Conservation (phyloP, 2,113 vertebrate species). For the Thinocorus orbignyianus region DNA sequence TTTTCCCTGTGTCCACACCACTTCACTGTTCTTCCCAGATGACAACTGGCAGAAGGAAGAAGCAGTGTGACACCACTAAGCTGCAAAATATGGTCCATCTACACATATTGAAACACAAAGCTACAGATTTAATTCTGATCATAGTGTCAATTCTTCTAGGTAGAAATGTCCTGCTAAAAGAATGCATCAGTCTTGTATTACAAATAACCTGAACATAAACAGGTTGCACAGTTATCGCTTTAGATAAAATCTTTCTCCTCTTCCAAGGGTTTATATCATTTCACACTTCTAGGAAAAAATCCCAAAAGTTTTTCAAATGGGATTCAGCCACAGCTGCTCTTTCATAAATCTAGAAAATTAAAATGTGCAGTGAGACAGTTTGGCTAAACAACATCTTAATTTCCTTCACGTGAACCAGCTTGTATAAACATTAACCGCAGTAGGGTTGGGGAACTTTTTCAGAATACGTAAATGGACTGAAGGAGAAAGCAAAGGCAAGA, state of each 20-base stretch:
- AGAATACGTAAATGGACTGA: neutral
- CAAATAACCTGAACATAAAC: neutral
- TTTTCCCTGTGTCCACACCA: neutral
- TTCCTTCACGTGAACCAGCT: constrained; percentile 48
- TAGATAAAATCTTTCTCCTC: neutral
- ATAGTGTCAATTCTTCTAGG: neutral
- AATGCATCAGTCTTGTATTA: neutral
- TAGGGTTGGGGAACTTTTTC: neutral
- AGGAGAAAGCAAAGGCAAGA: neutral
- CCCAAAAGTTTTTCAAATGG: constrained; percentile 22
- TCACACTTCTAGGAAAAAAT: constrained; percentile 3
- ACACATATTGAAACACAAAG: neutral
- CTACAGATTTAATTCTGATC: neutral
- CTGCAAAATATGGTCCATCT: neutral
- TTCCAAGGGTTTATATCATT: constrained; percentile 38
- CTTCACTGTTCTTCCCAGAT: neutral
- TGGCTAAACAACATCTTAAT: constrained; percentile 30
- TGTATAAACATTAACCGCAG: constrained; percentile 13
- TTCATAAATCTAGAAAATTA: constrained; percentile 17
- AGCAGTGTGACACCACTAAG: neutral
- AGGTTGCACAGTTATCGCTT: neutral
- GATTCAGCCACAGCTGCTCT: constrained; percentile 48
- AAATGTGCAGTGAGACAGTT: constrained; percentile 16
- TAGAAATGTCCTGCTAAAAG: neutral
- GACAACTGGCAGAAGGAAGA: neutral